Evolutionary conservation across 1,140 invertebrate genomes (phyloP), one percentile per base, ranked within the genome.

Genomic region (Eupristina koningsbergeri): DNA sequence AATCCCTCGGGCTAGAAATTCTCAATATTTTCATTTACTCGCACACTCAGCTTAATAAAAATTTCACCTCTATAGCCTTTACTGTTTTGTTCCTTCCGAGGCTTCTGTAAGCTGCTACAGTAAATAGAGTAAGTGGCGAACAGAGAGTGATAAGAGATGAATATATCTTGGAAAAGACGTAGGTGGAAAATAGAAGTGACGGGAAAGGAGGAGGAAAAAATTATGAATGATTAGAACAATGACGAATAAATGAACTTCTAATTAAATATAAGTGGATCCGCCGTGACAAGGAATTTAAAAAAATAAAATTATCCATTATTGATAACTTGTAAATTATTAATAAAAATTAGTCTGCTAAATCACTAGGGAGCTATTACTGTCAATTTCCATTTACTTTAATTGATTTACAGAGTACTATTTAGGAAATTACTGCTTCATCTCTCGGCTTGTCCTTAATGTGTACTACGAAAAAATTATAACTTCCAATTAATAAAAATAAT

Each of bases 101-200:
- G 19, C 36, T 67, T 67, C 13, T 69, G 64, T 31, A 67, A 64
- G 53, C 53, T 34, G 67, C 47, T 75, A 17, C 19, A 45, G 71
- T 19, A 75, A 73, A 81, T n/a, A 53, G 5, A 80, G 13, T n/a
- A n/a, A n/a, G n/a, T n/a, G 36, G 45, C 34, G 7, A 6, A n/a
- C n/a, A n/a, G 34, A 61, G 63, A 13, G 0, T 26, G 78, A 80
- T 80, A 31, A 80, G 71, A 81, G 67, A 81, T 73, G 31, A 67
- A 81, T 73, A 41, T 58, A n/a, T 58, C 31, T 26, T 26, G 41
- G 11, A 13, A 50, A 31, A 17, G 63, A 5, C 41, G 41, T 69
- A 1, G 15, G 13, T 29, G 64, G 6, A 80, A 69, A 45, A 13
- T 11, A 41, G 8, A 63, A 61, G 31, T 0, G 45, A 26, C 3